Percentiles rank a stretch among this genome's conserved stretches.
Evolutionary conservation across 1,140 invertebrate species (phyloP).

Genomic region (Dinothrombium tinctorium): DNA sequence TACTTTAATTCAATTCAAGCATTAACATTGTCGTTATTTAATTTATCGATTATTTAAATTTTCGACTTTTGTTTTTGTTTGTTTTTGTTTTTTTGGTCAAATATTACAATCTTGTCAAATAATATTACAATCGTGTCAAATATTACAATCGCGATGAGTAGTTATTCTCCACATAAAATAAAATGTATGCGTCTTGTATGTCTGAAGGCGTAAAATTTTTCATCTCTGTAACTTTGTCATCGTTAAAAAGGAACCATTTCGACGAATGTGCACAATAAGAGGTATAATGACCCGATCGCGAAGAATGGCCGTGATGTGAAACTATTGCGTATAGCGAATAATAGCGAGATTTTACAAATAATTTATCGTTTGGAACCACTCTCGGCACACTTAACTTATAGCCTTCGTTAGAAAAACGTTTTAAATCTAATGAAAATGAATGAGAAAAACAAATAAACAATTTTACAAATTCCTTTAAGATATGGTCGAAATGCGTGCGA

Average conservation of each 20-base stretch:
- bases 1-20: no score
- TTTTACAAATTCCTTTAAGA: background rate
- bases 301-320: conserved; percentile 10
- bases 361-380: conserved; percentile 7
- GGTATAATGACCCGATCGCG: conserved; percentile 12
- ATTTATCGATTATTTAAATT: no score
- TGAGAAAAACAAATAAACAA: background rate
- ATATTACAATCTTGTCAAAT: no score
- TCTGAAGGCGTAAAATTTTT: conserved; percentile 4
- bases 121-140: no score
- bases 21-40: no score
- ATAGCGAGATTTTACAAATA: conserved; percentile 1
- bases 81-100: no score
- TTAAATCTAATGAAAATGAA: conserved; percentile 10
- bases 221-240: conserved; percentile 5
- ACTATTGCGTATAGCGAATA: conserved; percentile 7
- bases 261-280: conserved; percentile 5
- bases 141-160: conserved; percentile 3
- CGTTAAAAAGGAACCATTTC: conserved; percentile 13
- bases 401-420: conserved; percentile 13
- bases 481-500: background rate
- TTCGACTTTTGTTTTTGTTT: no score
- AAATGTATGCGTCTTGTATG: conserved; percentile 2
- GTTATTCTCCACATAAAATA: conserved; percentile 3
- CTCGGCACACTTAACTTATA: conserved; percentile 9